Evolutionary conservation across 2,888 invertebrate genomes (phyloP).

Genomic region (Patella pellucida): DNA sequence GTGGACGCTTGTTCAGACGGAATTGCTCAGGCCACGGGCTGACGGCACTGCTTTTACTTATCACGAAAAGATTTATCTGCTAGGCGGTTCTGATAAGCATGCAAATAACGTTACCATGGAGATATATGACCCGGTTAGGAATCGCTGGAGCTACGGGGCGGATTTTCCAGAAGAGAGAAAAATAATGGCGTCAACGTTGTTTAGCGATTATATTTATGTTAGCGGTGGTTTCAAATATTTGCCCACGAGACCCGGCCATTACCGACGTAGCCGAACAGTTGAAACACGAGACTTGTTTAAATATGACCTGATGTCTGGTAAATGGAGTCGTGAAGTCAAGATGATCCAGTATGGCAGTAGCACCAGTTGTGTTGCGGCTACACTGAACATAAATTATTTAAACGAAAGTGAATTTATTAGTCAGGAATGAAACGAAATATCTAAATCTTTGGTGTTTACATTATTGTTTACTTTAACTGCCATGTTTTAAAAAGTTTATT

Average conservation of each 20-base stretch:
- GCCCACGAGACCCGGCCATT: constrained; percentile 27
- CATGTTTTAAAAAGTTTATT: too few species aligned
- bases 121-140: constrained; percentile 81
- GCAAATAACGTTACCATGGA: constrained; percentile 90
- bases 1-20: constrained; percentile 50
- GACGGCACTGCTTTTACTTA: constrained; percentile 86
- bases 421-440: too few species aligned
- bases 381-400: constrained; percentile 51
- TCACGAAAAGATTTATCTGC: constrained; percentile 80
- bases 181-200: constrained; percentile 42
- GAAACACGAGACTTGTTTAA: constrained; percentile 57
- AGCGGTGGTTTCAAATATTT: constrained; percentile 55
- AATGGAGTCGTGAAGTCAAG: constrained; percentile 51
- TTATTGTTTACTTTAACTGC: too few species aligned
- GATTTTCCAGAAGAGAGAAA: constrained; percentile 62
- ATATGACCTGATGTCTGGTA: constrained; percentile 45
- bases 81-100: constrained; percentile 91
- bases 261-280: constrained; percentile 44
- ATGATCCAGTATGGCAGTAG: constrained; percentile 54
- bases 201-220: constrained; percentile 43
- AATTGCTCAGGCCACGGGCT: constrained; percentile 49
- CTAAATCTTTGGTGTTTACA: too few species aligned
- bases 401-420: constrained; percentile 51
- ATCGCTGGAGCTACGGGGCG: constrained; percentile 76
- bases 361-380: constrained; percentile 42